phyloP scores from a whole-genome alignment of 2,113 vertebrate species.

The Brachypteracias leptosomus region DNA sequence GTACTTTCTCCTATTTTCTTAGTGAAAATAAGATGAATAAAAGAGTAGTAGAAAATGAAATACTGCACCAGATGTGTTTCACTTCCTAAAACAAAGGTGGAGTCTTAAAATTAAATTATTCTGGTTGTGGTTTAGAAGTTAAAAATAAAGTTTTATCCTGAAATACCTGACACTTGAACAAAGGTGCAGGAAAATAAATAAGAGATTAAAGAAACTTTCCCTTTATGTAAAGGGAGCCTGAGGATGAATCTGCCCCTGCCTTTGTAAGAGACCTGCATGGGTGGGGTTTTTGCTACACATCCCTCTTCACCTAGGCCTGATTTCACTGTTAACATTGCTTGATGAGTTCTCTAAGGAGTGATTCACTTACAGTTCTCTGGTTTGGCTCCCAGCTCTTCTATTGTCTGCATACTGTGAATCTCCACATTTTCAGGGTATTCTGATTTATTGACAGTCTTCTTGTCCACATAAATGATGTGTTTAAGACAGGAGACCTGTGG shows the following conservation, averaged over 20 bases:
- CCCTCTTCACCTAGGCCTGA: neutral
- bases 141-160: neutral
- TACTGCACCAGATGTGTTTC: neutral
- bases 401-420: slow-evolving; percentile 86
- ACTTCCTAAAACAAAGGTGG: neutral
- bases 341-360: neutral
- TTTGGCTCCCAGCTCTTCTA: slow-evolving; percentile 87
- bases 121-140: neutral
- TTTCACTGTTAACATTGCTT: neutral
- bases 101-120: neutral
- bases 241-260: neutral
- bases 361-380: slow-evolving; percentile 88
- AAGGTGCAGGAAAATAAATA: neutral
- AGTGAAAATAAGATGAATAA: neutral
- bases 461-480: slow-evolving; percentile 91
- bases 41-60: neutral
- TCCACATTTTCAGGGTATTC: slow-evolving; percentile 85
- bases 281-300: fast-evolving
- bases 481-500: slow-evolving; percentile 80
- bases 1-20: neutral
- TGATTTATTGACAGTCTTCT: slow-evolving; percentile 79
- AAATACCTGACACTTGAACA: neutral
- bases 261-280: neutral
- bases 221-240: neutral
- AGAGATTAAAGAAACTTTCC: neutral